phyloP scores from a whole-genome alignment of 2,888 invertebrate genomes.

The Tetramorium bicarinatum region DNA sequence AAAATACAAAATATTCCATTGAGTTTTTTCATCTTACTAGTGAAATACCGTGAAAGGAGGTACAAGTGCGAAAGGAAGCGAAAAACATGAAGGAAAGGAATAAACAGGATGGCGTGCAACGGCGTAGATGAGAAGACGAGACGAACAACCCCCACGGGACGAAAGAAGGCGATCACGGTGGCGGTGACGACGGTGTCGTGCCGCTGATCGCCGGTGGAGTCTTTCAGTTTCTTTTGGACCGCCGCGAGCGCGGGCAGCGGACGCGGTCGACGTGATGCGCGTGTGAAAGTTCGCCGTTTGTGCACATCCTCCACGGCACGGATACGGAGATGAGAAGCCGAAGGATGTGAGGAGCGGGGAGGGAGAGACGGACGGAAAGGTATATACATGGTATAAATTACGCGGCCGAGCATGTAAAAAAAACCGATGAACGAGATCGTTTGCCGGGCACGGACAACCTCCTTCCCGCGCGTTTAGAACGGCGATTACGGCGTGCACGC shows the following conservation, averaged over 20 bases:
- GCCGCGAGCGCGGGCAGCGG: conserved; percentile 80
- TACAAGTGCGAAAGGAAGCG: too few species aligned
- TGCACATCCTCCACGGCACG: conserved; percentile 57
- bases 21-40: background rate
- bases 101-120: background rate
- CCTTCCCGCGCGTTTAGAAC: background rate
- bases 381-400: conserved; percentile 3
- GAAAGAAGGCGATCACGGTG: background rate
- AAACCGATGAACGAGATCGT: background rate
- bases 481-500: background rate
- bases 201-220: background rate
- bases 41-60: background rate
- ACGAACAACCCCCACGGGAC: background rate
- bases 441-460: background rate
- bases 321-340: conserved; percentile 44
- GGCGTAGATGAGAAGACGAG: background rate
- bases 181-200: conserved; percentile 14
- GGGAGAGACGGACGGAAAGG: conserved; percentile 33
- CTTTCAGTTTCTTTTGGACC: conserved; percentile 85
- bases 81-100: background rate
- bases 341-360: conserved; percentile 12
- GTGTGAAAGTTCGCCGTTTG: conserved; percentile 75
- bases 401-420: background rate
- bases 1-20: background rate
- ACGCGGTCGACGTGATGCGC: conserved; percentile 67